Evolutionary conservation across 2,797 vertebrate genomes (phyloP), one percentile per base, ranked within the genome.

Genomic region (Tachyglossus aculeatus): DNA sequence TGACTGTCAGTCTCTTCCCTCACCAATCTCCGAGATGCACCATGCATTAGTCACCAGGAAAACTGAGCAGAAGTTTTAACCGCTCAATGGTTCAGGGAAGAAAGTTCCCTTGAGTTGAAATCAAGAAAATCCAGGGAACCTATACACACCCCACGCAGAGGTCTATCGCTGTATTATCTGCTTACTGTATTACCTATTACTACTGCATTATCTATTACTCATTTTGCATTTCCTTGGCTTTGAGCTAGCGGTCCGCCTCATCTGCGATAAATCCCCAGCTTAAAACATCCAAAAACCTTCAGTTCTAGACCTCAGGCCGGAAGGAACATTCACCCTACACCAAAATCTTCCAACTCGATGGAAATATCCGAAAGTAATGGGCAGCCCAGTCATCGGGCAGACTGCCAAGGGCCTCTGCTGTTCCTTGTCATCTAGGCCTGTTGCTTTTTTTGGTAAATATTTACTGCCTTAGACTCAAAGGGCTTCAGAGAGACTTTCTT

Each of bases 1-100:
- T 2, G 24, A 57, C 56, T 79, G 78, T 80, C 82, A 66, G 27
- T 56, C 51, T 71, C 70, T 72, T 45, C 36, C 51, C 65, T 31
- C 10, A 8, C 65, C 73, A 62, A 80, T 65, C 65, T 86, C 84
- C 72, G 65, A 77, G 62, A 43, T 64, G 55, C 70, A 54, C 31
- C 24, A 63, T 27, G n/a, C 31, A 16, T 69, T 64, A 80, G 77
- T 79, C 73, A 80, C 50, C 7, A 1, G 11, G 37, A 53, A 60
- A 81, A 31, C 54, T 64, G 62, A 72, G 41, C 47, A 67, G 44
- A 48, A 43, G 25, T 48, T 45, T 73, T 71, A 83, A 74, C 78
- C 55, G 61, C 63, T 75, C 60, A 70, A 51, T 57, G 53, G 45
- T 32, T 9, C 19, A 39, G 48, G 51, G 70, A 45, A 41, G 58